Percentiles rank a stretch among this genome's conserved stretches.
These are phyloP conservation scores for Istiophorus platypterus DNA, from an alignment of 2,113 vertebrate genomes.

Conservation along the genomic window DNA sequence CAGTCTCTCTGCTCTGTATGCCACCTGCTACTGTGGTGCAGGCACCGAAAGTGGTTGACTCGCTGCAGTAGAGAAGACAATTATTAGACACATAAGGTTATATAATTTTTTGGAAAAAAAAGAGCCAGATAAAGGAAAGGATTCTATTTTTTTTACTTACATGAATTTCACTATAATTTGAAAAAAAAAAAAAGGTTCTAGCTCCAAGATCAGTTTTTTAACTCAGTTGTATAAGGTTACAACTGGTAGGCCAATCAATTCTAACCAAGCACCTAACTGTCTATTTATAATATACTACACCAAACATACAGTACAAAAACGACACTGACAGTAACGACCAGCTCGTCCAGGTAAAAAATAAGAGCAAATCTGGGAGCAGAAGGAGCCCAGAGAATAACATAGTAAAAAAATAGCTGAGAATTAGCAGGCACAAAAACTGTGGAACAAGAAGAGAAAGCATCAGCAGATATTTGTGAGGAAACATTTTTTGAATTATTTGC, in stretches of 20 bases:
- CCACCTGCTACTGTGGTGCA: slow-evolving; percentile 4
- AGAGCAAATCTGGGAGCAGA: too few species aligned
- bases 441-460: too few species aligned
- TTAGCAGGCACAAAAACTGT: too few species aligned
- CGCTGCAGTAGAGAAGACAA: background rate
- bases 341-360: too few species aligned
- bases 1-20: slow-evolving; percentile 1
- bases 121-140: background rate
- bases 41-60: background rate
- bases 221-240: background rate
- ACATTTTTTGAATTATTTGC: too few species aligned
- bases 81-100: background rate
- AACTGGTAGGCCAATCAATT: background rate
- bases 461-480: too few species aligned
- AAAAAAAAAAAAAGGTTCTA: background rate
- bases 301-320: background rate
- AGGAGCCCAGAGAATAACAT: too few species aligned
- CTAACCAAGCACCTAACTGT: background rate
- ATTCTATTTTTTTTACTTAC: background rate
- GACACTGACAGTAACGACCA: background rate
- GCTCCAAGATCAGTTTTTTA: background rate
- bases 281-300: too few species aligned
- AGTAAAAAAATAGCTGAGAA: too few species aligned
- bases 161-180: background rate
- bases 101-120: background rate